Evolutionary conservation across 2,888 invertebrate genomes (phyloP).

Genomic region (Nomada flava): DNA sequence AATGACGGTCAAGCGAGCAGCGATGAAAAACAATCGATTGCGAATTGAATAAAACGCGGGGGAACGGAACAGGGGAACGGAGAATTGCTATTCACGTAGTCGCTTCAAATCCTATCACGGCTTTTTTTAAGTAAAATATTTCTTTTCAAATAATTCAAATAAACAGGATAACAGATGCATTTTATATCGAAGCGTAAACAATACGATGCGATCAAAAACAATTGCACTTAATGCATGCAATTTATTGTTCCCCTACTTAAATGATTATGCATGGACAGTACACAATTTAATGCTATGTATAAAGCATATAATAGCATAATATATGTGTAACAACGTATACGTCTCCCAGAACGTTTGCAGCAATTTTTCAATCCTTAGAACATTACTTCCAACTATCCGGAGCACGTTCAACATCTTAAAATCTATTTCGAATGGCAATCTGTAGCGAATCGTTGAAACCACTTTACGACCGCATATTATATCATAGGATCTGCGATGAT

Average conservation of each 20-base stretch:
- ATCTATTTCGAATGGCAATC: conserved; percentile 9
- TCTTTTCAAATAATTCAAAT: neutral
- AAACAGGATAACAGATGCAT: neutral
- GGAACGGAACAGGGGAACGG: conserved; percentile 69
- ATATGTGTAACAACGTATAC: neutral
- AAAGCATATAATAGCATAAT: neutral
- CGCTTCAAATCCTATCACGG: too few species aligned
- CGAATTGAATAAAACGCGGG: conserved; percentile 72
- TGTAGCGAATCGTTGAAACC: conserved; percentile 9
- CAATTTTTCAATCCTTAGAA: neutral
- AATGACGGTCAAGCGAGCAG: conserved; percentile 73
- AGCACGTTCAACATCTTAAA: neutral
- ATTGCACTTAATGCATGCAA: neutral
- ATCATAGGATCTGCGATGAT: conserved; percentile 19
- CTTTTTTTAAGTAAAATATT: too few species aligned
- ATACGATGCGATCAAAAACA: neutral
- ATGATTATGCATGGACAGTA: neutral
- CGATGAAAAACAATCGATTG: conserved; percentile 76
- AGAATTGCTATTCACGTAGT: conserved; percentile 21
- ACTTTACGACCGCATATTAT: conserved; percentile 1
- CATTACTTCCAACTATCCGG: neutral
- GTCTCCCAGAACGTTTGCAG: neutral
- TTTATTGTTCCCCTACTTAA: neutral
- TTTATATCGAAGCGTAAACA: neutral
- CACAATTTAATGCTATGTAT: neutral